Conservation (phyloP, 2,797 vertebrate species). For the Anisognathus igniventris region DNA sequence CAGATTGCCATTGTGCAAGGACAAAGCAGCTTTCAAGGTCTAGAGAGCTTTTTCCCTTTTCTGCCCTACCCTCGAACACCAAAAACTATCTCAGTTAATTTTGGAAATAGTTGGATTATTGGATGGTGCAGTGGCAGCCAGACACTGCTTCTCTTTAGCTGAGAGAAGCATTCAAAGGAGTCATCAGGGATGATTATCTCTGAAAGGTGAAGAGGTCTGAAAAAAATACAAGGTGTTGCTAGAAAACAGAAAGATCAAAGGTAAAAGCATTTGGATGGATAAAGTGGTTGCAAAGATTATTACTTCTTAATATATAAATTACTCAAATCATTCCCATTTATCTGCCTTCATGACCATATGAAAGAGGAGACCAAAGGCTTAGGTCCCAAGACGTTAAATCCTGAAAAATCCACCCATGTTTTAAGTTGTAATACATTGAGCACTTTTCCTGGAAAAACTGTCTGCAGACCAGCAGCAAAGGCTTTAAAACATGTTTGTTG, state of each 20-base stretch:
- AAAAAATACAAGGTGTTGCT: conserved; percentile 18
- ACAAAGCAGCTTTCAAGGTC: conserved; percentile 41
- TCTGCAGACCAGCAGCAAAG: conserved; percentile 8
- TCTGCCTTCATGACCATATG: neutral
- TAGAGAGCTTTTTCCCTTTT: neutral
- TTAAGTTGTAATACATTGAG: conserved; percentile 44
- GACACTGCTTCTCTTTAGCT: neutral
- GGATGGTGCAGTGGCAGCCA: neutral
- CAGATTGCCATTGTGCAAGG: neutral
- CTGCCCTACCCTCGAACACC: neutral
- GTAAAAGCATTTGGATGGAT: conserved; percentile 26
- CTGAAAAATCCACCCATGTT: conserved; percentile 46
- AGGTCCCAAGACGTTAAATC: conserved; percentile 39
- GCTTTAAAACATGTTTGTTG: conserved; percentile 55
- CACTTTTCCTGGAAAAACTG: conserved; percentile 45
- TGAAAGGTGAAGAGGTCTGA: neutral
- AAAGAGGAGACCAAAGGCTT: conserved; percentile 53
- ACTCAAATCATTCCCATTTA: conserved; percentile 39
- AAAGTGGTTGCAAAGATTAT: conserved; percentile 45
- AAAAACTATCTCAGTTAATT: neutral
- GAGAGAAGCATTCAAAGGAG: neutral
- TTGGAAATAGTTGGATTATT: neutral
- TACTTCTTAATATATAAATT: conserved; percentile 53
- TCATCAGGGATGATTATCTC: neutral
- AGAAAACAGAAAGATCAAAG: conserved; percentile 60